Conservation (phyloP, 2,888 invertebrate genomes). For the Hyposoter dolosus region DNA sequence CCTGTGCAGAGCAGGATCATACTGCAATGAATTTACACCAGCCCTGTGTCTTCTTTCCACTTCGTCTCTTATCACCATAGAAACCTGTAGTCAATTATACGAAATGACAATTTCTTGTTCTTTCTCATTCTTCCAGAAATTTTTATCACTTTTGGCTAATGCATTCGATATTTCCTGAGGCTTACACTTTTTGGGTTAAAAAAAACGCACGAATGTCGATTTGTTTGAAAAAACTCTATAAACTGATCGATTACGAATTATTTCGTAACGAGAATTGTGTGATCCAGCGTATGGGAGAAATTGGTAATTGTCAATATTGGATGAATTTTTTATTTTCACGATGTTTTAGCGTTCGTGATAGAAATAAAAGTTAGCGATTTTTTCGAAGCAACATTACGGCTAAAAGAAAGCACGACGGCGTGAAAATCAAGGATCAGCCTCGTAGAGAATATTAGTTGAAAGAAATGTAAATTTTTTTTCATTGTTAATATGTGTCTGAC, state of each 20-base stretch:
- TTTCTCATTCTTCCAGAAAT: background rate
- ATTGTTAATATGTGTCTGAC: background rate
- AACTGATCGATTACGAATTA: background rate
- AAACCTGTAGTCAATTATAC: constrained; percentile 89
- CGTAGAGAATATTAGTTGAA: background rate
- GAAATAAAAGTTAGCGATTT: background rate
- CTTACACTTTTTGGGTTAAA: background rate
- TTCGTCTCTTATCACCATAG: constrained; percentile 98
- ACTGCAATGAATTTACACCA: constrained; percentile 97
- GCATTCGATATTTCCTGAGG: background rate
- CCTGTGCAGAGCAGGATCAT: constrained; percentile 94
- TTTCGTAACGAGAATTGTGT: background rate
- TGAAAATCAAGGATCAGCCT: background rate
- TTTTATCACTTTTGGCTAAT: background rate
- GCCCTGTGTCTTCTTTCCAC: constrained; percentile 97
- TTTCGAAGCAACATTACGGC: background rate
- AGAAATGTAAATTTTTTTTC: background rate
- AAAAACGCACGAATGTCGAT: background rate
- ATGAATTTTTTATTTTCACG: background rate
- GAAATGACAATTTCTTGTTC: background rate
- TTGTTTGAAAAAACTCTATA: background rate
- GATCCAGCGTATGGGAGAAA: background rate
- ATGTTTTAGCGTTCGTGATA: background rate
- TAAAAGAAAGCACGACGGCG: background rate
- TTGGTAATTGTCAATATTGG: background rate